These are phyloP conservation scores for Acromyrmex heyeri DNA, from an alignment of 1,140 invertebrate species.

Conservation along the genomic window DNA sequence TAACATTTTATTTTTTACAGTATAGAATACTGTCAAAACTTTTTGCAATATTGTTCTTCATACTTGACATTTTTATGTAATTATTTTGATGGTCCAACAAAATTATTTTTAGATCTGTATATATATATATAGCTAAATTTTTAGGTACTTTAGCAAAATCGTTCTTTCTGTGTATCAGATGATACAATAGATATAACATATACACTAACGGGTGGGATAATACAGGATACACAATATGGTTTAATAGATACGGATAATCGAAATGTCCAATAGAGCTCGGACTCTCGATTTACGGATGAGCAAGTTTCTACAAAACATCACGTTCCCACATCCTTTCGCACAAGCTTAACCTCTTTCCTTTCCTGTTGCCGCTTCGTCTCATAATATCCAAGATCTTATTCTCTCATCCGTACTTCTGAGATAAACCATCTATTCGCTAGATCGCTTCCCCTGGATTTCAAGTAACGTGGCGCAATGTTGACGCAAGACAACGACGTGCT, in stretches of 20 bases:
- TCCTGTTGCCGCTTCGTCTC: constrained; percentile 1
- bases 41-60: too few relatives aligned
- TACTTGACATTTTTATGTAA: too few relatives aligned
- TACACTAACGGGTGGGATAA: not conserved
- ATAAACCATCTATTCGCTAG: constrained; percentile 66
- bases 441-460: constrained; percentile 54
- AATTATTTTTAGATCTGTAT: too few relatives aligned
- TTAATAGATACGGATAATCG: constrained; percentile 52
- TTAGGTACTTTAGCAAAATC: too few relatives aligned
- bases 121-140: too few relatives aligned
- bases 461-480: constrained; percentile 49
- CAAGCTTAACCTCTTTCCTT: constrained; percentile 6
- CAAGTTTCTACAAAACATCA: constrained; percentile 38
- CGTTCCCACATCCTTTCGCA: not conserved
- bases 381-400: constrained; percentile 37
- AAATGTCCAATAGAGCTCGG: constrained; percentile 19
- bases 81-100: too few relatives aligned
- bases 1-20: too few relatives aligned
- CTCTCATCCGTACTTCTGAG: constrained; percentile 24
- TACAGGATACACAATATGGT: constrained; percentile 3
- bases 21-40: too few relatives aligned
- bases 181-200: not conserved
- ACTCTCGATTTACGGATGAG: constrained; percentile 33
- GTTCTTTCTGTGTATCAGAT: not conserved
- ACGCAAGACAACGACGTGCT: constrained; percentile 47